Base-by-base conservation (phyloP, 2,888 invertebrate genomes). In the Perithous albicinctus region DNA sequence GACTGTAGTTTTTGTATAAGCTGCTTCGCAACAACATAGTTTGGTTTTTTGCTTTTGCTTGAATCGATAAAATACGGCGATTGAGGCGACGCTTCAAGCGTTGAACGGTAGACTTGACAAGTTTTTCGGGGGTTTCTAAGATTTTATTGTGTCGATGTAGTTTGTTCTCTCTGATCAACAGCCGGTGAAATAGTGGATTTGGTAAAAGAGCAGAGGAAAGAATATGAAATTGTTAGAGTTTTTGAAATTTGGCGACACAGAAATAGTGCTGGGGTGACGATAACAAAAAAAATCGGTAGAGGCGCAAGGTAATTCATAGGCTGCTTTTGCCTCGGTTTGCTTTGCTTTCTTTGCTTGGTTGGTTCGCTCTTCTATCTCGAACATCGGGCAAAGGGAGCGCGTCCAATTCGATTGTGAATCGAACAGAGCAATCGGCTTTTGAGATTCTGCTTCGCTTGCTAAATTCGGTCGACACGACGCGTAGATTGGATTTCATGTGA, bases 1-100 rank as follows among this genome's bases (percentile, higher is more conserved):
- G 69, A 69, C 41, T 54, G 69, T 56, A 6, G 12, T 6, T n/a
- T 29, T n/a, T 56, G 1, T 8, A 7, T 1, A 15, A 1, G 3
- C 1, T 1, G 15, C 18, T 2, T 15, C 77, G 74, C 69, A 74
- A 82, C 85, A 87, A 82, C n/a, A n/a, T 80, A 82, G 83, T 73
- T 38, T 83, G 76, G 77, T 78, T 18, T 59, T 59, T 32, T 29
- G 15, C n/a, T 6, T 0, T 78, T 77, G 84, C 56, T 79, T 78
- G 82, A 90, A 89, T 89, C 90, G 90, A 90, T 90, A 90, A 87
- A 87, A 85, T 86, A 80, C 78, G 76, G 82, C 88, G 90, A 89
- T 87, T 73, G 85, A 76, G 86, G 90, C 90, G 90, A 89, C 88
- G 69, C 90, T 86, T 78, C 77, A 86, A n/a, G 86, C 87, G 86